Evolutionary conservation across 2,797 vertebrate genomes (phyloP), one percentile per base, ranked within the genome.

Genomic region (Myotis myotis): DNA sequence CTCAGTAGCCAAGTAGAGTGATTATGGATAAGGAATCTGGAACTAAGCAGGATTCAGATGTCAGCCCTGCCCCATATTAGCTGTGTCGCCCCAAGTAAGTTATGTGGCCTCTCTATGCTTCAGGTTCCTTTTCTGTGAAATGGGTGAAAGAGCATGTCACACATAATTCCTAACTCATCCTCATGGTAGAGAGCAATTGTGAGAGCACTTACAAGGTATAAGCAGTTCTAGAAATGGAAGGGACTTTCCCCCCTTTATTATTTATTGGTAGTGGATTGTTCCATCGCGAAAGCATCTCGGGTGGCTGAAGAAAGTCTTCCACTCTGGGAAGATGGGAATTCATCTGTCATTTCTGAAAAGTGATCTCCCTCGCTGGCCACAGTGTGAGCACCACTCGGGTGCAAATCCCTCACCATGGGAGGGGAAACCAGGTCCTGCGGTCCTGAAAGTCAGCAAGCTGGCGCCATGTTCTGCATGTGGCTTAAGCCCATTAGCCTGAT

Each of bases 301-400:
- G 28, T 30, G 91, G 74, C 87, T 87, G 75, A 33, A 49, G 66
- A 81, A 76, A 78, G 53, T 6, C 70, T 53, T 55, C 62, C 5
- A 2, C 41, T 79, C n/a, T 20, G 36, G 76, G 89, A 91, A 93
- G 62, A 62, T 0, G 64, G 94, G 87, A 96, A 85, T 60, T 8
- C 89, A 95, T 66, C 72, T 11, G 0, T 93, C 44, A 30, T 85
- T 94, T 95, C 87, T 1, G 80, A 96, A 95, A 95, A 87, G 68
- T 23, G 91, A 96, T 91, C 89, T 93, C 84, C 38, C 11, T 23
- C 0, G 22, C 76, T n/a, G 87, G 87, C 89, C 87, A 36, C 51
- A 22, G 84, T 8, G n/a, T 7, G 72, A 51, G 44, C 19, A 17
- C 96, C 5, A 47, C 93, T 55, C 94, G 74, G 95, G 84, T 66